A percentile compares a stretch with the other conserved stretches of the same genome.
These are phyloP conservation scores for Rhynchotus rufescens DNA, from an alignment of 2,797 vertebrate genomes.

Conservation along the genomic window DNA sequence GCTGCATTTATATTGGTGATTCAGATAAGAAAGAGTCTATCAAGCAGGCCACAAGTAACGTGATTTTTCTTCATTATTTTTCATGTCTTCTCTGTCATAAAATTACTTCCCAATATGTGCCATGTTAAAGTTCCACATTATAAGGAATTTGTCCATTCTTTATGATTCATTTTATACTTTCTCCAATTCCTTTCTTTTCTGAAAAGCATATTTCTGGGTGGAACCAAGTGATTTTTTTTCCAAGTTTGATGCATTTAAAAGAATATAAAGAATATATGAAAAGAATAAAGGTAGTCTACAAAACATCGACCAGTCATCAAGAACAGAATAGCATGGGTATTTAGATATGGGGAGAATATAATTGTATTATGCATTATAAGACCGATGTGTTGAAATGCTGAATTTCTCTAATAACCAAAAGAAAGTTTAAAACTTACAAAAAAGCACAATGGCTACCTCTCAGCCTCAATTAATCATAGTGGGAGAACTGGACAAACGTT, in stretches of 20 bases:
- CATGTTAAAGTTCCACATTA: constrained; percentile 2
- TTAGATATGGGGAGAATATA: neutral
- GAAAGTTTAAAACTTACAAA: neutral
- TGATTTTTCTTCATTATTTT: neutral
- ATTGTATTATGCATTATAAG: neutral
- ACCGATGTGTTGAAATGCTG: neutral
- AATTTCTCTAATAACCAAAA: neutral
- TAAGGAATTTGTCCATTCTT: neutral
- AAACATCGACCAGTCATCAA: neutral
- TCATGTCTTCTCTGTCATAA: neutral
- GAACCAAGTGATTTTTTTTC: neutral
- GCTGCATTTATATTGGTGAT: constrained; percentile 20
- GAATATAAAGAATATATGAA: neutral
- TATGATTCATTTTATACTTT: neutral
- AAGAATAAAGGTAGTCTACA: neutral
- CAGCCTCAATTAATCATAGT: neutral
- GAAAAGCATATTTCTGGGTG: neutral
- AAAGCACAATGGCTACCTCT: neutral
- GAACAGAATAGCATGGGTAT: neutral
- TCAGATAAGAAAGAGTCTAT: constrained; percentile 23
- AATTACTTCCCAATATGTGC: neutral
- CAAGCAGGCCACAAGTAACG: neutral
- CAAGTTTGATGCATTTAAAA: neutral
- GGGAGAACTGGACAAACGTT: neutral
- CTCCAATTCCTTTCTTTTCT: neutral